Percentiles rank a stretch among this genome's conserved stretches.
These are phyloP conservation scores for Drosophila sucinea DNA, from an alignment of 1,140 invertebrate genomes.

Conservation along the genomic window DNA sequence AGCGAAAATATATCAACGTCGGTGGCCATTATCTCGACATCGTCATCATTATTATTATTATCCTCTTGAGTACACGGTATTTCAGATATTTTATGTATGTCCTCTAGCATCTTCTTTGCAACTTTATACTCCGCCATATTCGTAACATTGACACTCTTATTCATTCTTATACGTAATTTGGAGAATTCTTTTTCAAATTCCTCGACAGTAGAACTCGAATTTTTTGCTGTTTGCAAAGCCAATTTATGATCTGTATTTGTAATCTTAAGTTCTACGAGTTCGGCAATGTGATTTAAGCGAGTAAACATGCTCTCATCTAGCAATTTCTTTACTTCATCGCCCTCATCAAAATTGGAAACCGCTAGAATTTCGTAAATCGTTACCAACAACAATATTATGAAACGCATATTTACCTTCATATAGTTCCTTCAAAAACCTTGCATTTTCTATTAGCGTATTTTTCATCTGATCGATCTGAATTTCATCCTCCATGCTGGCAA, in stretches of 20 bases:
- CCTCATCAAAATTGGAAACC: not conserved
- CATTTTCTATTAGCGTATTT: not conserved
- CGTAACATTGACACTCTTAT: constrained; percentile 13
- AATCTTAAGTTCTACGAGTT: not conserved
- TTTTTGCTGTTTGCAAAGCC: not conserved
- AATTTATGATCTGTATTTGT: not conserved
- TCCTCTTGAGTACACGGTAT: not conserved
- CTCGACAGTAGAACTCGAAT: not conserved
- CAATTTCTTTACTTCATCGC: not conserved
- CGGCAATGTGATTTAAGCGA: not conserved
- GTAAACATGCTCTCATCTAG: not conserved
- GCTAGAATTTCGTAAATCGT: not conserved
- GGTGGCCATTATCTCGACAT: constrained; percentile 5
- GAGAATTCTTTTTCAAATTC: not conserved
- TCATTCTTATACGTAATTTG: constrained; percentile 17
- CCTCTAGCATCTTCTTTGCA: not conserved
- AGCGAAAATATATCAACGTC: constrained; percentile 35
- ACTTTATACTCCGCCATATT: not conserved
- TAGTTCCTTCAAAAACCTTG: not conserved
- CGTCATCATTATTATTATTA: constrained; percentile 2
- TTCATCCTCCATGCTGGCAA: not conserved
- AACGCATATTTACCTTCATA: not conserved
- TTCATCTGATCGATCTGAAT: not conserved
- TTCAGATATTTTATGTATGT: not conserved
- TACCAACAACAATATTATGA: not conserved